Evolutionary conservation across 2,797 vertebrate species (phyloP).

Genomic region (Chromis chromis): DNA sequence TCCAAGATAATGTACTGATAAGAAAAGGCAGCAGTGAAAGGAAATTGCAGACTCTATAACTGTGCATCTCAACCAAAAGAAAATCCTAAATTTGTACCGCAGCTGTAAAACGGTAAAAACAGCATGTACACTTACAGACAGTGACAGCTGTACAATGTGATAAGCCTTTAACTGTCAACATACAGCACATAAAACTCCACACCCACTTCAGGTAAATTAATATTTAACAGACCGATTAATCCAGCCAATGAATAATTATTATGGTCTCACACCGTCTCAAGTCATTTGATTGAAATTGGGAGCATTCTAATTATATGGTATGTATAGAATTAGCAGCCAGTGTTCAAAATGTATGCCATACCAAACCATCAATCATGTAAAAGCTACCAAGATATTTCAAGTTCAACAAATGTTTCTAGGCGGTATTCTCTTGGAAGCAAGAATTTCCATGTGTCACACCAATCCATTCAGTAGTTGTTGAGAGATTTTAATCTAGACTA

Average conservation of each 20-base stretch:
- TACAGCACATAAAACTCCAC: background rate
- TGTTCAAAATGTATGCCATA: no score
- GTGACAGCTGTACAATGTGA: slow-evolving; percentile 36
- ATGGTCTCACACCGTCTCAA: no score
- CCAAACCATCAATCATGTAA: background rate
- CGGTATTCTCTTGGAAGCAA: background rate
- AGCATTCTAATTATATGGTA: no score
- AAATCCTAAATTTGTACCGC: background rate
- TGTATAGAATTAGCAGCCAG: no score
- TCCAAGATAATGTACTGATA: background rate
- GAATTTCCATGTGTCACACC: background rate
- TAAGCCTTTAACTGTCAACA: background rate
- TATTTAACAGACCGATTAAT: background rate
- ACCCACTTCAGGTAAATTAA: slow-evolving; percentile 2
- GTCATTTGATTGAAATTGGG: no score
- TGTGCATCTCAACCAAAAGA: background rate
- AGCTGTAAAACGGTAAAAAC: slow-evolving; percentile 5
- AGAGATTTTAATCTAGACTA: background rate
- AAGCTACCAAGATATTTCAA: background rate
- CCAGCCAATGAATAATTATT: background rate
- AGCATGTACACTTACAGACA: background rate
- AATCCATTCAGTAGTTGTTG: no score
- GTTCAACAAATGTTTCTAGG: background rate
- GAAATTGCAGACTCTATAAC: slow-evolving; percentile 1
- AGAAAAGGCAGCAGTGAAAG: background rate